Conservation (phyloP, 2,797 vertebrate species). For the Harpagifer antarcticus region DNA sequence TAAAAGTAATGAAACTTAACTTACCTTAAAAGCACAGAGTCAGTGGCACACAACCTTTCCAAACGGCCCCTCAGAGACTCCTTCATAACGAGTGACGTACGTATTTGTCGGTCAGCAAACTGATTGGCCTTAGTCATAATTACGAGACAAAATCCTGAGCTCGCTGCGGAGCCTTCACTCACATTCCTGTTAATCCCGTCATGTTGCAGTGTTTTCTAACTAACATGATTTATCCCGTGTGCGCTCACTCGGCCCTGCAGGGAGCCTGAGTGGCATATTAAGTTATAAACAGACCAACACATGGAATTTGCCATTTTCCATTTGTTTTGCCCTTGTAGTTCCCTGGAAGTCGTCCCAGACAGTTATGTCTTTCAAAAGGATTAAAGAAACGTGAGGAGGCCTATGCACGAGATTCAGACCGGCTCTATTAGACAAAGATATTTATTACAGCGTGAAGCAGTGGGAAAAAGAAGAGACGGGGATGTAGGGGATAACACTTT, state of each 20-base stretch:
- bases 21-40: background rate
- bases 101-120: slow-evolving; percentile 44
- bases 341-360: slow-evolving; percentile 67
- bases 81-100: slow-evolving; percentile 15
- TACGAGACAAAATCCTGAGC: slow-evolving; percentile 62
- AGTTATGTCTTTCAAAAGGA: slow-evolving; percentile 67
- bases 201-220: slow-evolving; percentile 76
- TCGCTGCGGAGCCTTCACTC: slow-evolving; percentile 29
- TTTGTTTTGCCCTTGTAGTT: slow-evolving; percentile 51
- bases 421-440: slow-evolving; percentile 42
- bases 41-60: background rate
- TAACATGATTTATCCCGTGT: slow-evolving; percentile 75
- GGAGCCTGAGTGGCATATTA: slow-evolving; percentile 71
- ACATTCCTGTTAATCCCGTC: slow-evolving; percentile 76
- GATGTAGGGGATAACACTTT: slow-evolving; percentile 67
- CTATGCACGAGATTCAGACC: slow-evolving; percentile 19
- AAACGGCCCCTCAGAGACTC: slow-evolving; percentile 9
- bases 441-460: slow-evolving; percentile 63
- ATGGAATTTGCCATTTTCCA: slow-evolving; percentile 67
- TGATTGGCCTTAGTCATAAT: slow-evolving; percentile 63
- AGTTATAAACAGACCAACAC: slow-evolving; percentile 74
- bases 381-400: slow-evolving; percentile 48
- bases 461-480: slow-evolving; percentile 49
- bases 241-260: slow-evolving; percentile 52
- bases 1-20: background rate